phyloP scores from a whole-genome alignment of 2,888 invertebrate species.

The Limnephilus marmoratus region DNA sequence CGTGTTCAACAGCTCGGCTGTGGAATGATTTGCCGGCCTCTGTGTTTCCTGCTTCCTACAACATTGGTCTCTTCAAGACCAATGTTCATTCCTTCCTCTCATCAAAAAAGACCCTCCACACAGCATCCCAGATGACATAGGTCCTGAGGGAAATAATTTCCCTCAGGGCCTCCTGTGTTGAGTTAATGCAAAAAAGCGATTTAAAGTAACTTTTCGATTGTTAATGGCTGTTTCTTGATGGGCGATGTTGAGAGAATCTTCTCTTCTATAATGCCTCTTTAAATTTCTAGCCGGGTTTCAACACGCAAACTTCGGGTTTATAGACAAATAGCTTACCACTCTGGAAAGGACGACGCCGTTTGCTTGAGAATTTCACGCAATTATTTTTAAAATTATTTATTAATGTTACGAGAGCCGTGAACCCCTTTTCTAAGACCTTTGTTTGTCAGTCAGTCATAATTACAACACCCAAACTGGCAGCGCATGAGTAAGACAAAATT shows the following conservation, averaged over 20 bases:
- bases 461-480: neutral
- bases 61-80: no score
- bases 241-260: no score
- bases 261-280: no score
- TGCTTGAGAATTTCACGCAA: neutral
- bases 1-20: no score
- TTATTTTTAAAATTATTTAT: neutral
- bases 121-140: no score
- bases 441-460: neutral
- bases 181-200: no score
- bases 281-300: neutral
- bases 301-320: neutral
- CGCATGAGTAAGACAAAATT: neutral
- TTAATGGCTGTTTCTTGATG: neutral
- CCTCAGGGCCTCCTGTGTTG: no score
- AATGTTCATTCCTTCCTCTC: no score
- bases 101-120: no score
- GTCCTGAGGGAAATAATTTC: no score
- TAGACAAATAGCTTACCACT: neutral
- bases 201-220: neutral
- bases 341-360: neutral
- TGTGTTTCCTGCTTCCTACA: no score
- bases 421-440: neutral
- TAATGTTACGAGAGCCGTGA: neutral
- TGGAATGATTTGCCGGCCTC: no score